These are phyloP conservation scores for Onychostoma macrolepis DNA, from an alignment of 2,113 vertebrate species.

Conservation along the genomic window DNA sequence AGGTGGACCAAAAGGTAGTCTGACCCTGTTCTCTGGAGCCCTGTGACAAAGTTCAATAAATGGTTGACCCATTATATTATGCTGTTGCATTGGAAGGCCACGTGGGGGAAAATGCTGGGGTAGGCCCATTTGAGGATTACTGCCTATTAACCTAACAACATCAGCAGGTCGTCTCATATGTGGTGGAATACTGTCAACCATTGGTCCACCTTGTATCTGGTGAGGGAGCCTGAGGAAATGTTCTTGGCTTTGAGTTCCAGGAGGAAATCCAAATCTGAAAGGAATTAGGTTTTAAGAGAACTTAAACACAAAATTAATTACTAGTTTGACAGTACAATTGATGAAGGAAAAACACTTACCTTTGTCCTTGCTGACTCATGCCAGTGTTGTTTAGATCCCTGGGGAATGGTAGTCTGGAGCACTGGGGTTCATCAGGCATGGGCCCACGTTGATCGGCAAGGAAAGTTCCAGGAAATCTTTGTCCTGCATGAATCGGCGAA, in stretches of 20 bases:
- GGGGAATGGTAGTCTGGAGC: constrained; percentile 75
- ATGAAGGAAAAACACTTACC: constrained; percentile 70
- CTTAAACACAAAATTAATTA: constrained; percentile 1
- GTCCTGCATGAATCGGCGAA: constrained; percentile 68
- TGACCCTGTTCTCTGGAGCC: constrained; percentile 82
- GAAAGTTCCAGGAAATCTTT: constrained; percentile 74
- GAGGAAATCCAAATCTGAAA: constrained; percentile 82
- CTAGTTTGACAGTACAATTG: not conserved
- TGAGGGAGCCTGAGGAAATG: constrained; percentile 80
- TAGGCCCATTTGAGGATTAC: constrained; percentile 68
- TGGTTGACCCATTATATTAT: constrained; percentile 90
- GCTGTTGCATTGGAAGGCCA: constrained; percentile 83
- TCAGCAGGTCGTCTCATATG: constrained; percentile 84
- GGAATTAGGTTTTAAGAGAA: not conserved
- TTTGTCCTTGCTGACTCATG: constrained; percentile 80
- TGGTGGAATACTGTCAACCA: constrained; percentile 70
- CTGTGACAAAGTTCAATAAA: constrained; percentile 93
- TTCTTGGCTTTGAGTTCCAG: constrained; percentile 79
- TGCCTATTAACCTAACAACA: constrained; percentile 71
- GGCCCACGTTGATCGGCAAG: constrained; percentile 74
- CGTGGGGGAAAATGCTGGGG: constrained; percentile 83
- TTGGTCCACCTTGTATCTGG: constrained; percentile 70
- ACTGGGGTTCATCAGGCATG: constrained; percentile 74
- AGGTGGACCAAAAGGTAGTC: constrained; percentile 75
- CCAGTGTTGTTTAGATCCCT: constrained; percentile 76